These are phyloP conservation scores for Trichonephila clavipes DNA, from an alignment of 1,140 invertebrate genomes.

Conservation along the genomic window DNA sequence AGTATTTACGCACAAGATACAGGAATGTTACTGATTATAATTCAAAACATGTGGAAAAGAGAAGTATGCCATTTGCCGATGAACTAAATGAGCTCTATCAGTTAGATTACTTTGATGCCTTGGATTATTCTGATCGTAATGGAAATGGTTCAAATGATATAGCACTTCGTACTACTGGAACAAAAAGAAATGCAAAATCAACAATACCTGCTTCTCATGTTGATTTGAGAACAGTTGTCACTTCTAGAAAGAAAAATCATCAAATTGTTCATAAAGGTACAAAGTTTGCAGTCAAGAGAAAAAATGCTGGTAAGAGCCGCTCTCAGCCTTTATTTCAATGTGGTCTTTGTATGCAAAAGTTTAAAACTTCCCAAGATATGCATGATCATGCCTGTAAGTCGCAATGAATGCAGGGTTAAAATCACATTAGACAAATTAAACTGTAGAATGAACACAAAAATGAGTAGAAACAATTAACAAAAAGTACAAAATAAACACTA, in stretches of 20 bases:
- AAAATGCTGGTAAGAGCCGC: not conserved
- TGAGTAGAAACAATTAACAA: no score
- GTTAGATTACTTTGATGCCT: conserved; percentile 44
- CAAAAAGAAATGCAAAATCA: not conserved
- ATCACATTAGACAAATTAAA: no score
- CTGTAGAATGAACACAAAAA: no score
- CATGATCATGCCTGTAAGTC: conserved; percentile 64
- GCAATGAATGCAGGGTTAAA: no score
- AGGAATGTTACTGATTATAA: conserved; percentile 44
- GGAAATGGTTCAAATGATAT: conserved; percentile 33
- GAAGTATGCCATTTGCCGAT: conserved; percentile 37
- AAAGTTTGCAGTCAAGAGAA: conserved; percentile 17
- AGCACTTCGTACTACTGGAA: not conserved
- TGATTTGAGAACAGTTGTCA: conserved; percentile 62
- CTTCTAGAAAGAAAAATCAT: conserved; percentile 37
- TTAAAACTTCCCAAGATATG: conserved; percentile 67
- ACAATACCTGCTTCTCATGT: conserved; percentile 68
- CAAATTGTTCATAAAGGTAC: not conserved
- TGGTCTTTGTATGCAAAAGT: conserved; percentile 69
- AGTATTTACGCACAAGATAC: conserved; percentile 62
- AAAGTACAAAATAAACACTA: no score
- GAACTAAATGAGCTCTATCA: conserved; percentile 61
- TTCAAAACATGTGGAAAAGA: conserved; percentile 60
- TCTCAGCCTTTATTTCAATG: conserved; percentile 61
- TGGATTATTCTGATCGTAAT: not conserved